Evolutionary conservation across 1,140 invertebrate species (phyloP), one percentile per base, ranked within the genome.

Genomic region (Bombus superbus): DNA sequence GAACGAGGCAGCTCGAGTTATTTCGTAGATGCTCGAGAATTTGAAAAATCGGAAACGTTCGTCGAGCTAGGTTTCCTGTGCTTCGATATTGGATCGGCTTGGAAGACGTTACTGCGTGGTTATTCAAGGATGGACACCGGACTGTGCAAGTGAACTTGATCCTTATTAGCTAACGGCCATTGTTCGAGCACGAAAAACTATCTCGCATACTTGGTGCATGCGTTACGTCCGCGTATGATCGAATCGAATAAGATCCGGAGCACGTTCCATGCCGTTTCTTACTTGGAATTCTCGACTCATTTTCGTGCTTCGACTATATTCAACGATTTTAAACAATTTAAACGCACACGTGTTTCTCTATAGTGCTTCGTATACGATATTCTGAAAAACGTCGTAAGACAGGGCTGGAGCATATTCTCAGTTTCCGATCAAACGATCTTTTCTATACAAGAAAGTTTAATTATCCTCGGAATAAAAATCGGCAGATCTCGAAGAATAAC

Each of bases 101-200:
- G 35, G 47, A 1, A 32, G 11, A 32, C n/a, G 28, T 68, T 66
- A 40, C 40, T 1, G 9, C 3, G 40, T 10, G 53, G n/a, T 71
- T 44, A n/a, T 18, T 64, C 73, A 73, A 57, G 10, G 62, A 68
- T 53, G 44, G 66, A 68, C 42, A 68, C n/a, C 44, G 42, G 81
- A 57, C 28, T 38, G 42, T 64, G 40, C 10, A 38, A 69, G 68
- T 32, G 62, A 77, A 77, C 62, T 42, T 57, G 73, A 83, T 77
- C 62, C 81, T 83, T 77, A 68, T 83, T 77, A 68, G 62, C 44
- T 57, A n/a, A 53, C 59, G 2, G 11, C 81, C 15, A 83, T 83
- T 83, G 81, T 83, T 66, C 38, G 25, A 42, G 62, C 44, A 6
- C 13, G 18, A 22, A 59, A 25, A 76, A 76, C 72, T 22, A 62